Evolutionary conservation across 2,797 vertebrate species (phyloP).

Genomic region (Ataeniobius toweri): DNA sequence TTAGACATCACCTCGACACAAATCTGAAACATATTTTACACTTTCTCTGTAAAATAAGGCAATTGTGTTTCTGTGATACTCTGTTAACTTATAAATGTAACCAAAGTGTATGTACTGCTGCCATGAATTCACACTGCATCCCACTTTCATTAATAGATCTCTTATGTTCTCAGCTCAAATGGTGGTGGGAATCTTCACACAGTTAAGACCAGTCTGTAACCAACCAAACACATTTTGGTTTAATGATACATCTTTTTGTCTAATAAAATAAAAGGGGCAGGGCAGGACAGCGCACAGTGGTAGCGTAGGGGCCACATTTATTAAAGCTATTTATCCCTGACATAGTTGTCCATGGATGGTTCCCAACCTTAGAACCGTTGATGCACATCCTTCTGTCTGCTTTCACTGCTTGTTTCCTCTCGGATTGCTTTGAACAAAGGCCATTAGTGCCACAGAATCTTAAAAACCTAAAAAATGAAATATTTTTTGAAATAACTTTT

Average conservation of each 20-base stretch:
- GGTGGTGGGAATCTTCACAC: slow-evolving; percentile 15
- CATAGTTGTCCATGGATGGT: neutral
- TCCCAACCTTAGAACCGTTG: neutral
- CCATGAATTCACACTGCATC: slow-evolving; percentile 31
- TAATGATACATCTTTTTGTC: neutral
- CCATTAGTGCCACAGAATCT: neutral
- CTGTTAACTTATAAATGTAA: slow-evolving; percentile 32
- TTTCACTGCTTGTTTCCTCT: neutral
- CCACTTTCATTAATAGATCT: neutral
- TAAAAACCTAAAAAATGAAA: too few species aligned
- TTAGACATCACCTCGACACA: slow-evolving; percentile 23
- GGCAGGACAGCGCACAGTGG: too few species aligned
- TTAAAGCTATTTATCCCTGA: too few species aligned
- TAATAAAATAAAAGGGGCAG: too few species aligned
- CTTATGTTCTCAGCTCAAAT: slow-evolving; percentile 3
- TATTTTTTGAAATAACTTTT: too few species aligned
- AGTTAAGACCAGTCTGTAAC: neutral
- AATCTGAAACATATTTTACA: slow-evolving; percentile 43
- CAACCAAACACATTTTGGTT: slow-evolving; percentile 2
- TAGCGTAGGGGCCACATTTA: too few species aligned
- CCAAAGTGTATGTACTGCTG: slow-evolving; percentile 11
- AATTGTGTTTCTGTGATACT: slow-evolving; percentile 29
- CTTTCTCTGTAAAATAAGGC: slow-evolving; percentile 25
- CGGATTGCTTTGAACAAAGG: neutral
- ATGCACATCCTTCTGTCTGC: neutral